phyloP scores from a whole-genome alignment of 1,140 invertebrate genomes.

The Panagrolaimus sp. region DNA sequence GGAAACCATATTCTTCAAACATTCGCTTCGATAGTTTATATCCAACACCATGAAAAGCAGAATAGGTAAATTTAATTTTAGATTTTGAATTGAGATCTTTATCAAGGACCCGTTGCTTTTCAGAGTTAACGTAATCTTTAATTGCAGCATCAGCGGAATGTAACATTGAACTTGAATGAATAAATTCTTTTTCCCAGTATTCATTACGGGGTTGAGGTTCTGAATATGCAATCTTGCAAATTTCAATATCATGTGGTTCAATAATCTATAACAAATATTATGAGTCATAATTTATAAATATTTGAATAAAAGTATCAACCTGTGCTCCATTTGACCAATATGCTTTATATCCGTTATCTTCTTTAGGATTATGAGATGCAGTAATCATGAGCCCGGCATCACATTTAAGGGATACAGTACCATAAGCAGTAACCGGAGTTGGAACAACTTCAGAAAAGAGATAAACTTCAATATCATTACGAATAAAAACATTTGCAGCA shows the following conservation, averaged over 20 bases:
- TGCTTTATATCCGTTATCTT: conserved; percentile 95
- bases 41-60: conserved; percentile 95
- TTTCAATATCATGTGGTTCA: conserved; percentile 79
- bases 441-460: conserved; percentile 76
- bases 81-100: conserved; percentile 66
- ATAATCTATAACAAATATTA: conserved; percentile 67
- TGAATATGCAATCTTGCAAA: conserved; percentile 73
- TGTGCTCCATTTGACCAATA: conserved; percentile 91
- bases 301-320: too few species aligned
- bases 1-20: conserved; percentile 72
- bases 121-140: conserved; percentile 66
- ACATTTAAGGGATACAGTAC: conserved; percentile 45
- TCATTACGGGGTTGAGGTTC: conserved; percentile 70
- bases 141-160: conserved; percentile 66
- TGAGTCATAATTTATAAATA: too few species aligned
- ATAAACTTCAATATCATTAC: conserved; percentile 73
- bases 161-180: conserved; percentile 56
- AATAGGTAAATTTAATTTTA: conserved; percentile 75
- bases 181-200: conserved; percentile 67
- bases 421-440: conserved; percentile 69
- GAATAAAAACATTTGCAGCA: conserved; percentile 76
- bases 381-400: conserved; percentile 73
- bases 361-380: conserved; percentile 96
- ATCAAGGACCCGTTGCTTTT: conserved; percentile 46
- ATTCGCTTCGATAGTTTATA: conserved; percentile 73